Evolutionary conservation across 2,113 vertebrate species (phyloP).

Genomic region (Alouatta palliata): DNA sequence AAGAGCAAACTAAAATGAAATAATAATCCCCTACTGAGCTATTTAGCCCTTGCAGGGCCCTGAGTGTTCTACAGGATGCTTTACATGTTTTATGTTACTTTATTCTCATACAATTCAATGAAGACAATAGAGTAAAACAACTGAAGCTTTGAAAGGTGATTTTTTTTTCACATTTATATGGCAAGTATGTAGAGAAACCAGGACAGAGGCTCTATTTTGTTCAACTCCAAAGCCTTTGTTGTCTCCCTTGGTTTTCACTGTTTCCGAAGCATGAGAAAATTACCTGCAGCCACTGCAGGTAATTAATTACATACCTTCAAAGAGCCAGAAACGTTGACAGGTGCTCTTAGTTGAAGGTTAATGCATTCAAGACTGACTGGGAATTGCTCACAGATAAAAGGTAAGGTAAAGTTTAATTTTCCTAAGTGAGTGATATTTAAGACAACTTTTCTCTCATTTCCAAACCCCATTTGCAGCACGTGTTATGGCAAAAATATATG

Average conservation of each 20-base stretch:
- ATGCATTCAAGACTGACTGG: neutral
- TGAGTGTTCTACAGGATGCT: neutral
- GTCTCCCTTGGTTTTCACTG: neutral
- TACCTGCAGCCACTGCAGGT: neutral
- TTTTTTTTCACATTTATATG: neutral
- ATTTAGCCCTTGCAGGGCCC: neutral
- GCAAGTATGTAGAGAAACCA: neutral
- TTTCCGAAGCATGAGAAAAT: conserved; percentile 43
- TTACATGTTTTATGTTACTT: neutral
- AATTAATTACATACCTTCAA: neutral
- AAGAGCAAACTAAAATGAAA: conserved; percentile 14
- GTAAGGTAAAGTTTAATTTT: conserved; percentile 39
- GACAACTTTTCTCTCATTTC: neutral
- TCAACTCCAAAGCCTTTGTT: neutral
- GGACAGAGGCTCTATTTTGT: neutral
- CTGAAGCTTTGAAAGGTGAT: neutral
- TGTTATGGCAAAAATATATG: neutral
- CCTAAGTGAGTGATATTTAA: neutral
- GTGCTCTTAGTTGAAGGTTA: neutral
- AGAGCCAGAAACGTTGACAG: conserved; percentile 34
- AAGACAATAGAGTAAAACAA: neutral
- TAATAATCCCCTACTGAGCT: neutral
- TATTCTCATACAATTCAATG: neutral
- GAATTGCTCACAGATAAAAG: conserved; percentile 12
- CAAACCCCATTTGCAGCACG: neutral